phyloP scores from a whole-genome alignment of 1,140 invertebrate genomes.

The Pogonomyrmex barbatus region DNA sequence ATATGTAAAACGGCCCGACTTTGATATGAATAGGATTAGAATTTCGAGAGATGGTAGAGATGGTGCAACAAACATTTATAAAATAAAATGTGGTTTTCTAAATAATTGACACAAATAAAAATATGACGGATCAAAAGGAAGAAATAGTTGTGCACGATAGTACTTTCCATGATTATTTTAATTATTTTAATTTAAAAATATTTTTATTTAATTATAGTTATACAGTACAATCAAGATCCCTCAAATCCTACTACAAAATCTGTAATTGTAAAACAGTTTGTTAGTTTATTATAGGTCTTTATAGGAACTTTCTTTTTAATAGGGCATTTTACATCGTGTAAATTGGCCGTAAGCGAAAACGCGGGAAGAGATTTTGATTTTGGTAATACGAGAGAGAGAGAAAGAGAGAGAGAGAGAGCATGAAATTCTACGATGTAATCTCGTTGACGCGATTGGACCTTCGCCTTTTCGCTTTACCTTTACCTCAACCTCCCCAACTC shows the following conservation, averaged over 20 bases:
- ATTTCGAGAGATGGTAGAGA: background rate
- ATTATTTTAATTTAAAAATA: too few relatives aligned
- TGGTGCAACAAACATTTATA: background rate
- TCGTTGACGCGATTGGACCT: conserved; percentile 58
- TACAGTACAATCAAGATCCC: background rate
- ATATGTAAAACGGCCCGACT: background rate
- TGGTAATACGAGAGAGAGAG: conserved; percentile 13
- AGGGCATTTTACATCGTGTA: background rate
- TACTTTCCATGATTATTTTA: background rate
- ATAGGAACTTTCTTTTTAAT: background rate
- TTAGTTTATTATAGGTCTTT: background rate
- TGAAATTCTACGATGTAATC: conserved; percentile 61
- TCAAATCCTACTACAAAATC: background rate
- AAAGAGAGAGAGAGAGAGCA: conserved; percentile 5
- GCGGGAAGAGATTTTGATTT: conserved; percentile 42
- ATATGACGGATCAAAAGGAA: background rate
- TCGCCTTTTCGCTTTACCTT: conserved; percentile 48
- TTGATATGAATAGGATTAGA: too few relatives aligned
- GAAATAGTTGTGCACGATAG: background rate
- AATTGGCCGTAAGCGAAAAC: conserved; percentile 20
- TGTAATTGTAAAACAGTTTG: background rate
- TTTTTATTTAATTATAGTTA: background rate
- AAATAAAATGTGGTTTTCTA: background rate
- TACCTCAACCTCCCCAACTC: conserved; percentile 13
- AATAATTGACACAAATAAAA: background rate